Conservation (phyloP, 2,113 vertebrate species). For the Synchiropus splendidus region DNA sequence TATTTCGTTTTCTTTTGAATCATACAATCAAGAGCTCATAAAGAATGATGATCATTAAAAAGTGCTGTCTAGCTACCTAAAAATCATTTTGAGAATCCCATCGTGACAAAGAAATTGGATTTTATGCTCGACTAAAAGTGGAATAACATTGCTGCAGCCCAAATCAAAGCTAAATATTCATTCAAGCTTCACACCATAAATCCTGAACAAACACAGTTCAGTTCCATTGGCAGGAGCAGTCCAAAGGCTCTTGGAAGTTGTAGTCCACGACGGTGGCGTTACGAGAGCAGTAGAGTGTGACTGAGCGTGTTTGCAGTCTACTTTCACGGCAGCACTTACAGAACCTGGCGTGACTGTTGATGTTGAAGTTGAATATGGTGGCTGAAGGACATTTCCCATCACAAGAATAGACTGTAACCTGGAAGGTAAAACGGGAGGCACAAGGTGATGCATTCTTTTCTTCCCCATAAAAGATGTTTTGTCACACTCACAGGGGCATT, state of each 20-base stretch:
- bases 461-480: not conserved
- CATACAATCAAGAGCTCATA: no score
- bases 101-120: no score
- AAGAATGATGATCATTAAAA: no score
- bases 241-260: conserved; percentile 82
- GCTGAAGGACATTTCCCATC: conserved; percentile 96
- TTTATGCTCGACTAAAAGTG: no score
- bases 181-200: no score
- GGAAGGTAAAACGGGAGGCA: conserved; percentile 4
- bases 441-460: not conserved
- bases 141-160: no score
- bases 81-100: no score
- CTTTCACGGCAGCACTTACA: conserved; percentile 94
- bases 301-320: conserved; percentile 76
- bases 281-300: conserved; percentile 85
- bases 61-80: no score
- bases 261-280: conserved; percentile 85
- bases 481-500: conserved; percentile 77
- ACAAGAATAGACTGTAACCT: conserved; percentile 89
- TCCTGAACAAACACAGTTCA: conserved; percentile 48
- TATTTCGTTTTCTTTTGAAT: no score
- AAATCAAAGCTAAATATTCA: no score
- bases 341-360: conserved; percentile 92
- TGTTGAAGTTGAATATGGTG: conserved; percentile 97
- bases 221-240: conserved; percentile 96